Conservation (phyloP, 1,140 invertebrate genomes). For the Schlechtendalia chinensis region DNA sequence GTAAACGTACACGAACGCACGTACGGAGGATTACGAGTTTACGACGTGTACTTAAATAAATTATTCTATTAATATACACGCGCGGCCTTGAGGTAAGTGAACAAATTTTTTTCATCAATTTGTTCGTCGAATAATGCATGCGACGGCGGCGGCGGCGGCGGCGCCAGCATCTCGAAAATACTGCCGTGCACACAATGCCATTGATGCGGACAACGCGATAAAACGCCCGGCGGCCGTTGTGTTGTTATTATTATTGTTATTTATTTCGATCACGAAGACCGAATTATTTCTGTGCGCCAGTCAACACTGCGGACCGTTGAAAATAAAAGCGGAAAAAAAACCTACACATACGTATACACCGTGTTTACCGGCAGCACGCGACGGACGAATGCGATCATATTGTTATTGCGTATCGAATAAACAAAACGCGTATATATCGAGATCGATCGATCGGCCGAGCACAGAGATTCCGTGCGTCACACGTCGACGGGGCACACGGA, state of each 20-base stretch:
- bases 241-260: too few relatives aligned
- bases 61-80: conserved; percentile 21
- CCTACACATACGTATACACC: neutral
- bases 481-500: neutral
- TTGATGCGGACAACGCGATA: neutral
- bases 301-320: neutral
- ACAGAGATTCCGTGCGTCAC: too few relatives aligned
- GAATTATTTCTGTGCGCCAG: neutral
- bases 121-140: neutral
- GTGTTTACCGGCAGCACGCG: neutral
- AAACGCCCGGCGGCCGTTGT: neutral
- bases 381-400: neutral
- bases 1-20: too few relatives aligned
- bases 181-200: neutral
- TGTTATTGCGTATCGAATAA: neutral
- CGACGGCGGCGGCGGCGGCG: neutral
- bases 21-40: conserved; percentile 13
- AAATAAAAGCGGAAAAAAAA: too few relatives aligned
- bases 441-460: too few relatives aligned
- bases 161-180: neutral
- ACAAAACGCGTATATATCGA: too few relatives aligned
- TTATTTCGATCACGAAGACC: neutral
- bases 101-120: conserved; percentile 3
- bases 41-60: conserved; percentile 25
- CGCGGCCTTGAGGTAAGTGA: neutral